Percentiles rank a stretch among this genome's conserved stretches.
These are phyloP conservation scores for Buceros bicornis DNA, from an alignment of 2,797 vertebrate species.

Conservation along the genomic window DNA sequence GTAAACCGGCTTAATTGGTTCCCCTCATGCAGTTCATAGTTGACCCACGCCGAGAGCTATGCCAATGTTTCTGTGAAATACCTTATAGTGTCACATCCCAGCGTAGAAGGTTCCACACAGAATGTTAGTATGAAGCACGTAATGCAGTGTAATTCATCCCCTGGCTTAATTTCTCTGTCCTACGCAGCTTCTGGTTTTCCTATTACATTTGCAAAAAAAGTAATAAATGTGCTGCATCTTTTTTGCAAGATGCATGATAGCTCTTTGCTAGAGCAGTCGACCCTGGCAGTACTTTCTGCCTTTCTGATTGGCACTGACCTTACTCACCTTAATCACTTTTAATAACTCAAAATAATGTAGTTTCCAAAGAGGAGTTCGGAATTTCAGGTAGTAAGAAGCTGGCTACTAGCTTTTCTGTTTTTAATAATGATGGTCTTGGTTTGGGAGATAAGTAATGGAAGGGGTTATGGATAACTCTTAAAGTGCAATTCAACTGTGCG, in stretches of 20 bases:
- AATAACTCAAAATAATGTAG: not conserved
- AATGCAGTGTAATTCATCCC: not conserved
- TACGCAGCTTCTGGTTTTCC: not conserved
- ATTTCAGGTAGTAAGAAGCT: not conserved
- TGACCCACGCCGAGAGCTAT: not conserved
- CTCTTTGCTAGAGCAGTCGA: not conserved
- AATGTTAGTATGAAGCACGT: not conserved
- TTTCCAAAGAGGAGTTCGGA: not conserved
- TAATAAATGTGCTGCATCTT: not conserved
- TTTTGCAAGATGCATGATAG: not conserved
- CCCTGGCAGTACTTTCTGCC: not conserved
- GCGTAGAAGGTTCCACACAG: not conserved
- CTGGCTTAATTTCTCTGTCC: not conserved
- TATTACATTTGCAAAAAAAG: not conserved
- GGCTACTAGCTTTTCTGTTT: not conserved
- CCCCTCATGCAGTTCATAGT: not conserved
- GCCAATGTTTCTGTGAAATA: not conserved
- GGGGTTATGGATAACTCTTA: not conserved
- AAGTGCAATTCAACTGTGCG: not conserved
- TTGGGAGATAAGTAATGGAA: not conserved
- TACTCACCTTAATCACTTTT: not conserved
- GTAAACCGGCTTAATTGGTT: not conserved
- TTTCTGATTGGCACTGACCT: not conserved
- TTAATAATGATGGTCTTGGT: not conserved
- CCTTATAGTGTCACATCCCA: not conserved